Evolutionary conservation across 2,888 invertebrate genomes (phyloP).

Genomic region (Dasypolia templi): DNA sequence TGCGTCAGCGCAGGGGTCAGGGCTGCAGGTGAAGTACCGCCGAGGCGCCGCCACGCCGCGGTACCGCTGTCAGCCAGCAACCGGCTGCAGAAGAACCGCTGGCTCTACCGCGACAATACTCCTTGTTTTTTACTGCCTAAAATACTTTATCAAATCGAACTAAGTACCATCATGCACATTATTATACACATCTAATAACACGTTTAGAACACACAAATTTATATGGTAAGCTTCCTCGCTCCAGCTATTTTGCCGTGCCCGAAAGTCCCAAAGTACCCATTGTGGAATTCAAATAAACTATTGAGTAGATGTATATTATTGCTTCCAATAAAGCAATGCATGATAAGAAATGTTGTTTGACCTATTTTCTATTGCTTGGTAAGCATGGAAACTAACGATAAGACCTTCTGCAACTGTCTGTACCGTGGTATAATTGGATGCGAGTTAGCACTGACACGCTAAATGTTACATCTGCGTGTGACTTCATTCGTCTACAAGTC

Average conservation of each 20-base stretch:
- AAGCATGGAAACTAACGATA: neutral
- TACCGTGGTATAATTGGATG: conserved; percentile 9
- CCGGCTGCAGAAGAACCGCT: conserved; percentile 32
- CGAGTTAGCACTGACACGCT: conserved; percentile 24
- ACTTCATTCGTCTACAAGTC: conserved; percentile 17
- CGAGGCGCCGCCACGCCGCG: neutral
- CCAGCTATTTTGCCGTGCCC: neutral
- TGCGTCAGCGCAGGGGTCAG: conserved; percentile 51
- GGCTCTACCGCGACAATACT: too few species aligned
- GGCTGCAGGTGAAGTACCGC: conserved; percentile 31
- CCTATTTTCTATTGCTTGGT: neutral
- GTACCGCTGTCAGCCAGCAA: neutral
- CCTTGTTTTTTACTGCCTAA: neutral
- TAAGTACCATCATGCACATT: neutral
- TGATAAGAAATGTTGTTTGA: neutral
- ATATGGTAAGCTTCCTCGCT: neutral
- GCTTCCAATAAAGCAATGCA: neutral
- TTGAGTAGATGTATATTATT: neutral
- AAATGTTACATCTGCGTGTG: conserved; percentile 39
- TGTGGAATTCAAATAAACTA: neutral
- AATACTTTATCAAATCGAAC: neutral
- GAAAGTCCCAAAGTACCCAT: neutral
- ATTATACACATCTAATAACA: neutral
- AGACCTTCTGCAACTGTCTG: conserved; percentile 37
- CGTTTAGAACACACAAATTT: too few species aligned